Conservation (phyloP, 92 coral and sea anemone genomes). For the Epizoanthus scotinus region DNA sequence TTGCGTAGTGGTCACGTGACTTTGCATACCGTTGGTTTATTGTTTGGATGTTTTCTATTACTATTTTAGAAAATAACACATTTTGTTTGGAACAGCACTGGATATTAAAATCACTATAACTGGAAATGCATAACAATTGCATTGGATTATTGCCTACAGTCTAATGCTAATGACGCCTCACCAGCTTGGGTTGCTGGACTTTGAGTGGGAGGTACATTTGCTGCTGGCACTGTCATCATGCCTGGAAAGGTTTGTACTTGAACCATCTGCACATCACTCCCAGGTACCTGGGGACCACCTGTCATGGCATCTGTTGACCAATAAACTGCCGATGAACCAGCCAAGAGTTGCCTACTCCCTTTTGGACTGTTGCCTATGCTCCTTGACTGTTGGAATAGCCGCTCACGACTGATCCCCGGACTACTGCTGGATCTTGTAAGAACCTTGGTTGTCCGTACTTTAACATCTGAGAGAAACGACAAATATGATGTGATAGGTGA, state of each 20-base stretch:
- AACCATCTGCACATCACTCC: constrained; percentile 77
- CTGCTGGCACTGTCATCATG: constrained; percentile 32
- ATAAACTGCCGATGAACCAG: constrained; percentile 70
- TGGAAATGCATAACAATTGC: too few species aligned
- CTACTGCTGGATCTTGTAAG: constrained; percentile 78
- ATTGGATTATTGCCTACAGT: constrained; percentile 14
- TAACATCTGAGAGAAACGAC: constrained; percentile 56
- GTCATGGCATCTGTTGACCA: constrained; percentile 73
- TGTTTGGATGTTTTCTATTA: too few species aligned
- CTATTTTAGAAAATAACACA: neutral
- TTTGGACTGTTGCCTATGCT: constrained; percentile 65
- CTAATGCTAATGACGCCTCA: constrained; percentile 12
- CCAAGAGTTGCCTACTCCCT: constrained; percentile 54
- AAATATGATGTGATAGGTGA: too few species aligned
- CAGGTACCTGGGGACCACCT: constrained; percentile 57
- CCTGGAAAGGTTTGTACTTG: constrained; percentile 59
- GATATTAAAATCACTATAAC: too few species aligned
- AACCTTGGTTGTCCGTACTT: constrained; percentile 76
- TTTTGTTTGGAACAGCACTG: neutral
- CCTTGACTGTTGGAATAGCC: constrained; percentile 57
- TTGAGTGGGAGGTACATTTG: neutral
- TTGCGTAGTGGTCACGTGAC: too few species aligned
- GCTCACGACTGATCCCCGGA: constrained; percentile 68
- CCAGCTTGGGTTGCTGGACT: constrained; percentile 55
- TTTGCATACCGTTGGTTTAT: too few species aligned